Conservation (phyloP, 2,797 vertebrate species). For the Macropodus opercularis region DNA sequence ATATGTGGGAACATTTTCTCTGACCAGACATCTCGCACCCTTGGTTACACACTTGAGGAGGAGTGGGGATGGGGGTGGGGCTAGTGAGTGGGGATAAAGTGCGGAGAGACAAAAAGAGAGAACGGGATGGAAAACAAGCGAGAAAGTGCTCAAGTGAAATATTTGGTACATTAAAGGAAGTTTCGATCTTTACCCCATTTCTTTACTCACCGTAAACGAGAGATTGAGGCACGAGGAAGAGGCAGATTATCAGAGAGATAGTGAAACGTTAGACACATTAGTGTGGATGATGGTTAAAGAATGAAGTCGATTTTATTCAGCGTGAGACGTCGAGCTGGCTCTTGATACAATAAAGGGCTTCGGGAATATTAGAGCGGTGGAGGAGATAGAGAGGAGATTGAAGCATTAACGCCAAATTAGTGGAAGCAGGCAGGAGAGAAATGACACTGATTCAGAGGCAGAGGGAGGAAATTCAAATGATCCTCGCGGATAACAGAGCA, state of each 20-base stretch:
- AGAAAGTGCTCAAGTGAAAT: no score
- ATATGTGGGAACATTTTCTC: slow-evolving; percentile 76
- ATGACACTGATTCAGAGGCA: slow-evolving; percentile 66
- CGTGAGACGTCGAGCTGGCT: slow-evolving; percentile 57
- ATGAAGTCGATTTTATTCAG: slow-evolving; percentile 73
- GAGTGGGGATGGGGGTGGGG: slow-evolving; percentile 6
- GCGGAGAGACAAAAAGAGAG: slow-evolving; percentile 11
- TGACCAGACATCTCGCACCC: slow-evolving; percentile 68
- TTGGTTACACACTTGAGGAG: slow-evolving; percentile 60
- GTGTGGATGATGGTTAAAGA: slow-evolving; percentile 50
- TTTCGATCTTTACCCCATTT: slow-evolving; percentile 11
- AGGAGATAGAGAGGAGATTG: slow-evolving; percentile 31
- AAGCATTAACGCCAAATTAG: slow-evolving; percentile 67
- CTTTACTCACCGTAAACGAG: no score
- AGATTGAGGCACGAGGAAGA: no score
- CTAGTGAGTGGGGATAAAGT: slow-evolving; percentile 14
- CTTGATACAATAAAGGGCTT: slow-evolving; percentile 63
- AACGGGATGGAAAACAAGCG: no score
- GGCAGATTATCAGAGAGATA: slow-evolving; percentile 22
- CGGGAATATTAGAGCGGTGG: slow-evolving; percentile 29
- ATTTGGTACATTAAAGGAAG: no score
- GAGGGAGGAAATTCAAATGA: slow-evolving; percentile 50
- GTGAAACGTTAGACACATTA: slow-evolving; percentile 57
- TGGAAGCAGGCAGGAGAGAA: slow-evolving; percentile 58
- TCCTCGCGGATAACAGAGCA: slow-evolving; percentile 1